These are phyloP conservation scores for Acropternis orthonyx DNA, from an alignment of 2,797 vertebrate species.

Conservation along the genomic window DNA sequence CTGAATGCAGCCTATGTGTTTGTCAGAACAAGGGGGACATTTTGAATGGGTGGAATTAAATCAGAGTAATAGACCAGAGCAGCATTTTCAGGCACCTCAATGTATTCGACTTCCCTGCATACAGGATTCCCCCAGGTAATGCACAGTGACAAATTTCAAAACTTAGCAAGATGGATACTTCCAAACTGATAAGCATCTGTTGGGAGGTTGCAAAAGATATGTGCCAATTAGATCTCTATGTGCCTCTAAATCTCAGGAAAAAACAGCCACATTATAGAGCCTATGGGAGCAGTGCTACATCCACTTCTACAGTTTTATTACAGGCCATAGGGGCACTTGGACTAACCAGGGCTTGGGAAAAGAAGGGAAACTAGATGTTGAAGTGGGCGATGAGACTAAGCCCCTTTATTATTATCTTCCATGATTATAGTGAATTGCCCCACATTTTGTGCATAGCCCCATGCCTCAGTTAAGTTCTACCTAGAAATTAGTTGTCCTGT, in stretches of 20 bases:
- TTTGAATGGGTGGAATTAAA: not conserved
- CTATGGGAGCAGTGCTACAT: accelerated
- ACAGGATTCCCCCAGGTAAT: not conserved
- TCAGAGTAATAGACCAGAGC: not conserved
- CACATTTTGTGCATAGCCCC: not conserved
- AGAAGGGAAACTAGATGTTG: not conserved
- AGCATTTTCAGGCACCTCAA: not conserved
- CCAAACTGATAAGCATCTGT: not conserved
- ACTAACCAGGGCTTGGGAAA: not conserved
- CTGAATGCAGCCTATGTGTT: not conserved
- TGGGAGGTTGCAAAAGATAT: not conserved
- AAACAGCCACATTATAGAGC: not conserved
- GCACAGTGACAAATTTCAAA: not conserved
- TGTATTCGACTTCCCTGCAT: not conserved
- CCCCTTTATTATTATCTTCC: not conserved
- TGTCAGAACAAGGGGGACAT: not conserved
- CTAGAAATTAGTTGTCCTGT: not conserved
- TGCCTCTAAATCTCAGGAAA: not conserved
- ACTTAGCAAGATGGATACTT: not conserved
- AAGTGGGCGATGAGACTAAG: not conserved
- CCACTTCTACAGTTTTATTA: not conserved
- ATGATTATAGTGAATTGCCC: not conserved
- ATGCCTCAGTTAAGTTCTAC: not conserved
- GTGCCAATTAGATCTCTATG: not conserved
- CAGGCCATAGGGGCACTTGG: not conserved